Conservation (phyloP, 2,113 vertebrate genomes). For the Peromyscus maniculatus region DNA sequence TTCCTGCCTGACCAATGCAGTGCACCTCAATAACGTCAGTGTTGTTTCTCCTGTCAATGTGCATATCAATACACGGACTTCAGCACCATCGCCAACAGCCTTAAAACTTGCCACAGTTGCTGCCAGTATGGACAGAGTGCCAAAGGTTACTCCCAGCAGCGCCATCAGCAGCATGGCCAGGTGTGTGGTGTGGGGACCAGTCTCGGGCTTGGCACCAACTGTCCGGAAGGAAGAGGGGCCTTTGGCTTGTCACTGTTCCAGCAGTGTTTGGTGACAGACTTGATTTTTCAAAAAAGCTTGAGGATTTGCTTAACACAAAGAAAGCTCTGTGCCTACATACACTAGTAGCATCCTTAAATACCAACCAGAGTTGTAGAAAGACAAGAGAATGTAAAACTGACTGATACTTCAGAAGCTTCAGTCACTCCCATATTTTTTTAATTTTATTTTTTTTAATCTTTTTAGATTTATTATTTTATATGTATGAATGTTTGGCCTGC, state of each 20-base stretch:
- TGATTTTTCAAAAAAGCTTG: constrained; percentile 33
- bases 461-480: not conserved
- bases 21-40: constrained; percentile 93
- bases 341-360: constrained; percentile 43
- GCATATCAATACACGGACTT: constrained; percentile 93
- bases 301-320: constrained; percentile 26
- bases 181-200: constrained; percentile 75
- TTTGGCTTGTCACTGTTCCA: not conserved
- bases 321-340: not conserved
- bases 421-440: not conserved
- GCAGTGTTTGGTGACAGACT: constrained; percentile 9
- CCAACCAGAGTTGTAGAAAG: not conserved
- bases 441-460: not conserved
- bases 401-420: constrained; percentile 48
- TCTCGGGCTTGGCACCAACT: constrained; percentile 4
- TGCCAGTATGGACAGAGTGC: constrained; percentile 94
- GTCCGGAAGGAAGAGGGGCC: not conserved
- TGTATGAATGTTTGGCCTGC: not conserved
- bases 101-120: constrained; percentile 97
- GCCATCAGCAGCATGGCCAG: constrained; percentile 94
- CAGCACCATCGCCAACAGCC: constrained; percentile 94
- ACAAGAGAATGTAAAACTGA: not conserved
- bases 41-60: constrained; percentile 94
- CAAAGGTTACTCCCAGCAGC: constrained; percentile 95
- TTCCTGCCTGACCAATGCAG: constrained; percentile 91